Evolutionary conservation across 1,140 invertebrate species (phyloP), one percentile per base, ranked within the genome.

Genomic region (Drosophila saltans): DNA sequence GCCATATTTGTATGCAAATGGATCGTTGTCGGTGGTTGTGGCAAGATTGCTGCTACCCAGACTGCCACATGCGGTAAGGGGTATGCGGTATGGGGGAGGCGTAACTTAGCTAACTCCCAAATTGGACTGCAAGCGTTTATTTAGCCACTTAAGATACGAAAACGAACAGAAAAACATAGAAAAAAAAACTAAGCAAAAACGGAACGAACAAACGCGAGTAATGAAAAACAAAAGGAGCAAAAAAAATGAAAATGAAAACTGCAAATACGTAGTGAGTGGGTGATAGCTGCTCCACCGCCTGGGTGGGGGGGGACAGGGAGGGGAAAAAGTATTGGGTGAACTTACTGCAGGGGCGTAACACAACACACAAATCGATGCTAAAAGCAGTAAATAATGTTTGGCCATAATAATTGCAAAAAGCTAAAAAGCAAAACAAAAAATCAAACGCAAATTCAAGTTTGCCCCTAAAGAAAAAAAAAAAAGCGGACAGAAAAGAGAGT

Each of bases 1-100:
- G 66, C 81, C 78, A 85, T 65, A 84, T 84, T 84, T 65, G 74
- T 81, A 84, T 84, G 81, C 78, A 81, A 84, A 84, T 80, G 60
- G 52, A 36, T 45, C 57, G 28, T 36, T 33, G 70, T 39, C 11
- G 48, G 24, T 26, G 45, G 21, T 52, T 16, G 48, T 55, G 66
- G 21, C 30, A 36, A 36, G 33, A 36, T 36, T 36, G 33, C 33
- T 36, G 33, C 6, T 36, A 7, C 33, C 33, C 33, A 36, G 33
- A 6, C 33, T 7, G 33, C 28, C 63, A 64, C 36, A 61, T 16
- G 16, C 10, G 66, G 36, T 40, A 48, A 36, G 26, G 6, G 33
- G 33, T 36, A 1, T 59, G 48, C 30, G 24, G 60, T 63, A 57
- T 36, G 36, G 9, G 21, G 72, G 60, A 28, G 60, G 36, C 36